Evolutionary conservation across 1,140 invertebrate genomes (phyloP).

Genomic region (Parasteatoda tepidariorum): DNA sequence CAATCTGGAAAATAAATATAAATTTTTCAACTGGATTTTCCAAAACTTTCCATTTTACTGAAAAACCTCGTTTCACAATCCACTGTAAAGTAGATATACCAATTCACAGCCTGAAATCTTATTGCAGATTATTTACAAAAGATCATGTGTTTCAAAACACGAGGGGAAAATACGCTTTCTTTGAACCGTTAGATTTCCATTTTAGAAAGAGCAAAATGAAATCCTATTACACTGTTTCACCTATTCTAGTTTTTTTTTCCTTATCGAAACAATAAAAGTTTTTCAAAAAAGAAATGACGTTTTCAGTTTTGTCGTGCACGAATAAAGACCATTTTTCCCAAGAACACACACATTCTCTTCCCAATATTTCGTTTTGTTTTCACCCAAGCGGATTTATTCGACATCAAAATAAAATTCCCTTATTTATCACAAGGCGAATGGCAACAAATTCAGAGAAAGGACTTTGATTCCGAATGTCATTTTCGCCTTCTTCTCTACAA

Average conservation of each 20-base stretch:
- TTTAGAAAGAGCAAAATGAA: slow-evolving; percentile 31
- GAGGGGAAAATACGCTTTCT: slow-evolving; percentile 13
- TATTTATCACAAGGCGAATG: slow-evolving; percentile 47
- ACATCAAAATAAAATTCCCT: slow-evolving; percentile 51
- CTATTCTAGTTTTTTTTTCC: slow-evolving; percentile 30
- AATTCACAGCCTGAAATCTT: slow-evolving; percentile 33
- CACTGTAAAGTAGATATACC: slow-evolving; percentile 20
- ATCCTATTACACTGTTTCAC: slow-evolving; percentile 35
- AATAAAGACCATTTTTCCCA: slow-evolving; percentile 31
- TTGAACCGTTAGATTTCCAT: slow-evolving; percentile 35
- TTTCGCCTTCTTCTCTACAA: slow-evolving; percentile 15
- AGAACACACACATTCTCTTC: slow-evolving; percentile 16
- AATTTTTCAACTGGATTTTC: too few relatives aligned
- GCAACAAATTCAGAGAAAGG: slow-evolving; percentile 34
- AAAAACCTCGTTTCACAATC: slow-evolving; percentile 5
- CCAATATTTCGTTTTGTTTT: slow-evolving; percentile 46
- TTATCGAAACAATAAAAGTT: slow-evolving; percentile 54
- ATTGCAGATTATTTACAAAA: slow-evolving; percentile 22
- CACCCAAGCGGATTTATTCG: slow-evolving; percentile 43
- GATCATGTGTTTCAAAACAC: slow-evolving; percentile 36
- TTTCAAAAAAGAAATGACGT: not conserved
- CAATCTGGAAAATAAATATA: too few relatives aligned
- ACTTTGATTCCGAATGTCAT: slow-evolving; percentile 33
- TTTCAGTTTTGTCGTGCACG: not conserved
- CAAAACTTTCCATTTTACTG: not conserved